Evolutionary conservation across 2,888 invertebrate species (phyloP).

Genomic region (Helicoverpa assulta): DNA sequence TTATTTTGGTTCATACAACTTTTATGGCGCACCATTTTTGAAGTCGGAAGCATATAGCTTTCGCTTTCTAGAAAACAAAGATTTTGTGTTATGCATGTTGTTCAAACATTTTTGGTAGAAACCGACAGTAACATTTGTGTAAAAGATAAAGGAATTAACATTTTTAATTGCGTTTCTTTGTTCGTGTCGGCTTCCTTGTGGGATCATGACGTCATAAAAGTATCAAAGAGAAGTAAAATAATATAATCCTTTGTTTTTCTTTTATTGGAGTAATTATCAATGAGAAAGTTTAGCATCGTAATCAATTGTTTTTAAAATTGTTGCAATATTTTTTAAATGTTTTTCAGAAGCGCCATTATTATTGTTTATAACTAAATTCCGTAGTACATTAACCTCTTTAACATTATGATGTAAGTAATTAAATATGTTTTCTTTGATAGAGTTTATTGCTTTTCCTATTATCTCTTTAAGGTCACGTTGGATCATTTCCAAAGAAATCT

Average conservation of each 20-base stretch:
- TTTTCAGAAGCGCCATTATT: not conserved
- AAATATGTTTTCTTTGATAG: constrained; percentile 39
- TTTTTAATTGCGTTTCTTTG: constrained; percentile 28
- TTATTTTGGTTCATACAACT: constrained; percentile 67
- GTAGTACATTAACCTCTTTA: constrained; percentile 46
- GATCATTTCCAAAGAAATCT: constrained; percentile 55
- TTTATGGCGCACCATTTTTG: constrained; percentile 71
- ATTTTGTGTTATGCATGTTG: constrained; percentile 49
- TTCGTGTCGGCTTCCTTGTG: constrained; percentile 21
- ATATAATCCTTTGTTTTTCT: not conserved
- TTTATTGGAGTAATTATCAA: constrained; percentile 5
- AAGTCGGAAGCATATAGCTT: constrained; percentile 65
- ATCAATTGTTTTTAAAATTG: no score
- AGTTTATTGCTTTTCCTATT: constrained; percentile 59
- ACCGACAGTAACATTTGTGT: constrained; percentile 9
- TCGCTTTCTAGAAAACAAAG: constrained; percentile 65
- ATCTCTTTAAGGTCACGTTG: constrained; percentile 54
- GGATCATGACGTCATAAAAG: constrained; percentile 2
- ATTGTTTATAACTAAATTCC: constrained; percentile 6
- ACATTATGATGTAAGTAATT: constrained; percentile 30
- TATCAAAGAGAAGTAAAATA: not conserved
- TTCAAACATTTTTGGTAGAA: constrained; percentile 13
- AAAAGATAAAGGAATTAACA: constrained; percentile 5
- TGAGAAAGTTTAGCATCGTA: not conserved
- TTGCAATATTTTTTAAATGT: no score